Evolutionary conservation across 2,113 vertebrate genomes (phyloP).

Genomic region (Gnathonemus longibarbis): DNA sequence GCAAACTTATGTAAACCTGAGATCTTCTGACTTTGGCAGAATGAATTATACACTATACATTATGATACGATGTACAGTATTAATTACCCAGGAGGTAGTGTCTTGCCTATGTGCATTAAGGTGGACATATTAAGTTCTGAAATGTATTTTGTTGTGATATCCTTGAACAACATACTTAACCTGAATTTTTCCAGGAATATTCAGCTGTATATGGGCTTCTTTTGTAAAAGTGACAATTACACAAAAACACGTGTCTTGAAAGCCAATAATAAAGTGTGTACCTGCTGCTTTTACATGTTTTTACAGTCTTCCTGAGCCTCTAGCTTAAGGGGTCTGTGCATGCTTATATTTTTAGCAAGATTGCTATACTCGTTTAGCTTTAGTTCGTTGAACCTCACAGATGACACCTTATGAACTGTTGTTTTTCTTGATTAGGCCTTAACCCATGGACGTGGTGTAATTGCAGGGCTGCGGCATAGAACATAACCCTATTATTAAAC

Average conservation of each 20-base stretch:
- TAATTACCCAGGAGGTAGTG: neutral
- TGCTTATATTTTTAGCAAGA: neutral
- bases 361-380: neutral
- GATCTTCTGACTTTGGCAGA: neutral
- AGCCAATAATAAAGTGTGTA: neutral
- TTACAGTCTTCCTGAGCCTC: neutral
- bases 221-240: neutral
- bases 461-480: constrained; percentile 10
- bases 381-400: neutral
- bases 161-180: neutral
- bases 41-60: neutral
- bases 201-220: neutral
- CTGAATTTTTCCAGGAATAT: neutral
- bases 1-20: neutral
- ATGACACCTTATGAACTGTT: constrained; percentile 10
- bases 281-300: neutral
- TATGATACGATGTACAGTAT: neutral
- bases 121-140: neutral
- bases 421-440: constrained; percentile 22
- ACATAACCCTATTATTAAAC: constrained; percentile 25
- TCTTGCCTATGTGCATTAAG: neutral
- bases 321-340: neutral
- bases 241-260: neutral
- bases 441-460: constrained; percentile 11
- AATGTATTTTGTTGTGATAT: neutral